Base-by-base conservation (phyloP, 1,140 invertebrate genomes). In the Bombus polaris region DNA sequence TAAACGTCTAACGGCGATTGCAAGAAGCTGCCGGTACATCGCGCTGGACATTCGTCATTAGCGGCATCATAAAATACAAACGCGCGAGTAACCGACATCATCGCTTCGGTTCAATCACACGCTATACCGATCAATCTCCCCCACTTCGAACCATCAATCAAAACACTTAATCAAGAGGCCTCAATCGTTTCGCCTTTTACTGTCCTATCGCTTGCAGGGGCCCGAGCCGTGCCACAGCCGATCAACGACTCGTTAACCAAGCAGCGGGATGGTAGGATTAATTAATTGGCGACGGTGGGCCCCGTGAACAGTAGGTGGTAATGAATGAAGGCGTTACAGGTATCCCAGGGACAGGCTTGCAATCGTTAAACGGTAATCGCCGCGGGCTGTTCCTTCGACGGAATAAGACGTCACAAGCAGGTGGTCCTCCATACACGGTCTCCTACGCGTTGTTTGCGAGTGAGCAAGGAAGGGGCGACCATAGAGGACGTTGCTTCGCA, bases 371-470 rank as follows among this genome's bases (percentile, higher is more conserved):
- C 88, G 83, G 86, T 86, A 89, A 91, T 91, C 86, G 87, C 82
- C 71, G 66, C 57, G 76, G 83, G 80, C 79, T 68, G 71, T 71
- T 82, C 75, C 32, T 68, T 65, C 32, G 85, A 76, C 88, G 90
- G 89, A 90, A 88, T 92, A 92, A 93, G 92, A 93, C 90, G 83
- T 93, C 91, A 91, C 80, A 74, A 90, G 91, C 92, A 93, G 92
- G 91, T 93, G 92, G 91, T 90, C 84, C 59, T 32, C 57, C 57
- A 6, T 42, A 22, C 59, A 39, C 35, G 65, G 57, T 59, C 47
- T 10, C 66, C 18, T 70, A 42, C 78, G 39, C 66, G 32, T 47
- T 73, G 6, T n/a, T 22, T 18, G n/a, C 78, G 32, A 39, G 18
- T 5, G 28, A 62, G 57, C 25, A 32, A 28, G 18, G 47, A 73